Percentiles rank a stretch among this genome's conserved stretches.
phyloP scores from a whole-genome alignment of 2,797 vertebrate species.

The Microhierax caerulescens region DNA sequence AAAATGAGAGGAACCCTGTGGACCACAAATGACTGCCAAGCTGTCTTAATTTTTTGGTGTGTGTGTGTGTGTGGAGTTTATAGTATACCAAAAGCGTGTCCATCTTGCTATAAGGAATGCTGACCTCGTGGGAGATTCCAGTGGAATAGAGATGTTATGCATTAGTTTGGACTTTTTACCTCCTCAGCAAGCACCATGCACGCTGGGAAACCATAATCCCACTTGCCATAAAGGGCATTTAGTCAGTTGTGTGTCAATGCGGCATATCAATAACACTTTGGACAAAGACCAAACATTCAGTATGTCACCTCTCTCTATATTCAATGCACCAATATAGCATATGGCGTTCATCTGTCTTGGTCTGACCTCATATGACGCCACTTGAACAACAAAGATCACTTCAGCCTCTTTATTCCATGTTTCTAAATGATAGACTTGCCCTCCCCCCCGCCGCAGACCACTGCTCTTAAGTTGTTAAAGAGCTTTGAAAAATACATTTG shows the following conservation, averaged over 20 bases:
- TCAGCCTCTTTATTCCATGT: background rate
- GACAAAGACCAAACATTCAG: background rate
- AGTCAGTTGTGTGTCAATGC: background rate
- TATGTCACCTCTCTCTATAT: background rate
- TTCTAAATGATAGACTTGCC: background rate
- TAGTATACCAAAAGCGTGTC: background rate
- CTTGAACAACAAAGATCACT: constrained; percentile 20
- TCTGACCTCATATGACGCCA: background rate
- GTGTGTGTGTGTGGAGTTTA: no score
- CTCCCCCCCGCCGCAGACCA: background rate
- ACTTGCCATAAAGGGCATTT: background rate
- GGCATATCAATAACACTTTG: background rate
- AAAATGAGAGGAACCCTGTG: background rate
- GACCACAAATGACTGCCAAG: background rate
- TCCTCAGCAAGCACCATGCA: background rate
- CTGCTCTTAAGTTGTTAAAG: background rate
- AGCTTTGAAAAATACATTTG: constrained; percentile 38
- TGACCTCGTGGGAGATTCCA: background rate
- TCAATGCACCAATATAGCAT: background rate
- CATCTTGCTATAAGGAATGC: background rate
- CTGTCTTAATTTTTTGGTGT: background rate
- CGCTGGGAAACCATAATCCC: background rate
- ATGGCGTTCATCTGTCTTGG: constrained; percentile 9
- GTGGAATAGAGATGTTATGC: background rate
- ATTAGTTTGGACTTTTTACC: background rate